Percentiles rank a stretch among this genome's conserved stretches.
Evolutionary conservation across 2,888 invertebrate genomes (phyloP).

Genomic region (Tromatobia lineatoria): DNA sequence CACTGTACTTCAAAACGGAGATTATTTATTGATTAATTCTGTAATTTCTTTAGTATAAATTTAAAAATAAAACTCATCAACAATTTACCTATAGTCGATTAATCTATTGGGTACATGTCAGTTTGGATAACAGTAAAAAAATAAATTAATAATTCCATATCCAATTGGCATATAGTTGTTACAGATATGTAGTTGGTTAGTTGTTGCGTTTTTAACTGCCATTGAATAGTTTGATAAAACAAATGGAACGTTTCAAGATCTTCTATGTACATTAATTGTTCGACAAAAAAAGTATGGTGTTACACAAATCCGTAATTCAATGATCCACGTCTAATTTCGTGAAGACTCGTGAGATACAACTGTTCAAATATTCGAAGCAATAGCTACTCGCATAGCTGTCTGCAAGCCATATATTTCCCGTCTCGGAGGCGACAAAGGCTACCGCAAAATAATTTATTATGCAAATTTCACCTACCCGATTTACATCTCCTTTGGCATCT

Average conservation of each 20-base stretch:
- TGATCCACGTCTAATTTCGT: neutral
- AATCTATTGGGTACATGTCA: too few species aligned
- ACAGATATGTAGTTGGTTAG: too few species aligned
- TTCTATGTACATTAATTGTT: too few species aligned
- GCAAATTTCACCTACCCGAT: conserved; percentile 8
- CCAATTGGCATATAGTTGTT: too few species aligned
- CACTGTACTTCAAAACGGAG: too few species aligned
- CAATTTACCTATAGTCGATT: too few species aligned
- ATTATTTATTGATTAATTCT: too few species aligned
- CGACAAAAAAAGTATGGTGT: neutral
- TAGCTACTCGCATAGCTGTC: neutral
- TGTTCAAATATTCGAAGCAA: neutral
- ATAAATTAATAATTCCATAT: too few species aligned
- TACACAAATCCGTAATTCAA: neutral
- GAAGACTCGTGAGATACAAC: neutral
- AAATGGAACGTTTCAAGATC: neutral
- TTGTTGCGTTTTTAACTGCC: too few species aligned
- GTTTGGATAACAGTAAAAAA: too few species aligned
- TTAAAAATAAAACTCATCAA: neutral
- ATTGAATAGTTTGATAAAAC: neutral
- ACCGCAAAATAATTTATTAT: neutral
- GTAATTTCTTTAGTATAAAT: neutral
- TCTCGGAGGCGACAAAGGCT: neutral
- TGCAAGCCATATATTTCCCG: neutral
- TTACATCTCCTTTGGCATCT: neutral